Base-by-base conservation (phyloP, 53 echinoderm and acorn worm species). In the Arbacia lixula region DNA sequence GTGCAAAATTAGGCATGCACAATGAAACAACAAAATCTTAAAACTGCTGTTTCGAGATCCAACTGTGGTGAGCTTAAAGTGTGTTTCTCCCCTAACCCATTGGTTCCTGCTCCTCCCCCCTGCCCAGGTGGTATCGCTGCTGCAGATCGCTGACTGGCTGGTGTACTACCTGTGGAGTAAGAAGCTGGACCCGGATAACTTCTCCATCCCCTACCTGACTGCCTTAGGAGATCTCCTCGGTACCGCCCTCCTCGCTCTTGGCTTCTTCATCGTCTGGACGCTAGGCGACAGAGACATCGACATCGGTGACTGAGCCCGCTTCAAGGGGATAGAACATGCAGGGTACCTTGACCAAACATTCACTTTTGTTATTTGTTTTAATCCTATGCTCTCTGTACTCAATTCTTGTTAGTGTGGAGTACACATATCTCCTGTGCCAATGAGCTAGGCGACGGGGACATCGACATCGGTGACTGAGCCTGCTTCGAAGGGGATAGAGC, bases 201-300 rank as follows among this genome's bases (percentile, higher is more conserved):
- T 91, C 85, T 86, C 97, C 76, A 97, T 97, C 62, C 97, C 97
- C 0, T 97, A 97, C 84, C 88, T 97, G 83, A 97, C 97, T 32
- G 97, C 97, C 37, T 20, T 97, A 6, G 97, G 97, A 6, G 97
- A 97, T 60, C 87, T 97, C 11, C 86, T 97, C 0, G 97, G 97
- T 60, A 97, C 97, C 11, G 76, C 88, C 2, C 73, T 97, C 0
- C 88, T 97, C 1, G 97, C 92, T 43, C 54, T 97, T 0, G 93
- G 93, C 33, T 97, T 97, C 94, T 89, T 93, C 65, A 61, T 97
- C 35, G 89, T 92, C 17, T 97, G 97, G 97, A 64, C 85, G 64
- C 81, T 97, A 6, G 97, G 97, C 16, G 97, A 97, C 84, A 85
- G 93, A 73, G 97, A 97, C 68, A 85, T 89, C 34, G 97, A 97